Percentiles rank a stretch among this genome's conserved stretches.
phyloP scores from a whole-genome alignment of 2,888 invertebrate genomes.

The Chrysopilus asiliformis region DNA sequence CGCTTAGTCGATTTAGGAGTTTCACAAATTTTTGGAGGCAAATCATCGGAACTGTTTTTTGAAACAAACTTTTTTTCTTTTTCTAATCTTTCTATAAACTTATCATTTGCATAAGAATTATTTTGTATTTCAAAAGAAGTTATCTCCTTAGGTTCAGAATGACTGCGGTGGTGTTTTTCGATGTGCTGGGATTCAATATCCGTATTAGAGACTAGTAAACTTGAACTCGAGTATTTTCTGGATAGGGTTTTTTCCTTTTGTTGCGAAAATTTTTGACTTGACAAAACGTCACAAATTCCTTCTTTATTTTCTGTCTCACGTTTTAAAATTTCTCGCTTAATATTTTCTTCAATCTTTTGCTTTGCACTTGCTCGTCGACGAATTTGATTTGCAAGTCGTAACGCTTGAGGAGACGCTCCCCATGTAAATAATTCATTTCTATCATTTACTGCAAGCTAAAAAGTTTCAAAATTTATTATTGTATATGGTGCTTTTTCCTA shows the following conservation, averaged over 20 bases:
- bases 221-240: constrained; percentile 5
- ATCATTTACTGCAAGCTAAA: constrained; percentile 50
- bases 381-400: constrained; percentile 51
- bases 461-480: constrained; percentile 11
- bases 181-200: not conserved
- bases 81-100: too few species aligned
- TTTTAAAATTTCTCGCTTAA: constrained; percentile 32
- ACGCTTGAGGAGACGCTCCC: constrained; percentile 65
- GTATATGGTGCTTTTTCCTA: too few species aligned
- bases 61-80: too few species aligned
- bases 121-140: too few species aligned
- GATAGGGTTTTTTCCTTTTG: not conserved
- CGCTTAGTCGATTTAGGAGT: not conserved
- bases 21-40: not conserved
- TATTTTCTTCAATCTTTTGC: constrained; percentile 38
- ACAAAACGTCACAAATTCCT: not conserved
- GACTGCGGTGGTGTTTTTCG: not conserved
- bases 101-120: too few species aligned
- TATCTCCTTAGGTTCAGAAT: not conserved
- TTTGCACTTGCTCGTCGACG: constrained; percentile 43
- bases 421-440: constrained; percentile 55
- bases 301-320: constrained; percentile 21
- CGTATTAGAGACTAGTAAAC: not conserved
- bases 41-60: not conserved
- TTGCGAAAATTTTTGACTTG: constrained; percentile 8